phyloP scores from a whole-genome alignment of 2,113 vertebrate species.

The Anthoscopus minutus region DNA sequence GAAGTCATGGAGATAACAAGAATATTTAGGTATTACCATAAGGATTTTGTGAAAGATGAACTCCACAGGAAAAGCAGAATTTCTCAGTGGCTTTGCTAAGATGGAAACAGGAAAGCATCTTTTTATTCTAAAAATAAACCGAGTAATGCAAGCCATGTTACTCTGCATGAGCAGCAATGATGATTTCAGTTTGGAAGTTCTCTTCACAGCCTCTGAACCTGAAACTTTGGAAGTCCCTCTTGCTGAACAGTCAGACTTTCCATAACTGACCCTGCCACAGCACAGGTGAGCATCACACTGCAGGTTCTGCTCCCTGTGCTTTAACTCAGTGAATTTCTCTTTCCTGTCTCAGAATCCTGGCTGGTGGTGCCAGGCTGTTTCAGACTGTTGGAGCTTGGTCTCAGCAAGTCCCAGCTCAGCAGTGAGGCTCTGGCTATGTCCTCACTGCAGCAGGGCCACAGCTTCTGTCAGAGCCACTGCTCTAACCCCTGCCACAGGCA shows the following conservation, averaged over 20 bases:
- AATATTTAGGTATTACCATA: neutral
- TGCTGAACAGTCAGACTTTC: neutral
- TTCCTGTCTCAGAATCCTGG: neutral
- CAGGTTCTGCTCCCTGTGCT: neutral
- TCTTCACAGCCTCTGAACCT: neutral
- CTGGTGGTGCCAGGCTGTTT: neutral
- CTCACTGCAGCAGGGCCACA: neutral
- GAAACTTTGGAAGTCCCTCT: neutral
- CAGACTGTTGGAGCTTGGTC: neutral
- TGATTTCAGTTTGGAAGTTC: neutral
- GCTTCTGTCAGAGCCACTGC: neutral
- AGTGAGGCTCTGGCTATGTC: neutral
- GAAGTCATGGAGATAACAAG: neutral
- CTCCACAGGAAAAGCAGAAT: neutral
- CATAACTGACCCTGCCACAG: neutral
- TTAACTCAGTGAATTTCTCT: neutral
- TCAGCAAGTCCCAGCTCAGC: neutral
- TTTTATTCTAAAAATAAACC: neutral
- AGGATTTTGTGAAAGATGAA: neutral
- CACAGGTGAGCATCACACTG: neutral
- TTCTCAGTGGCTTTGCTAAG: neutral
- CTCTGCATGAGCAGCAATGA: neutral
- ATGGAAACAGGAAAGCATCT: neutral
- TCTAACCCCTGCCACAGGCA: neutral
- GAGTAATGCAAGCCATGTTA: neutral